Conservation (phyloP, 2,888 invertebrate species). For the Stictocephala bisonia region DNA sequence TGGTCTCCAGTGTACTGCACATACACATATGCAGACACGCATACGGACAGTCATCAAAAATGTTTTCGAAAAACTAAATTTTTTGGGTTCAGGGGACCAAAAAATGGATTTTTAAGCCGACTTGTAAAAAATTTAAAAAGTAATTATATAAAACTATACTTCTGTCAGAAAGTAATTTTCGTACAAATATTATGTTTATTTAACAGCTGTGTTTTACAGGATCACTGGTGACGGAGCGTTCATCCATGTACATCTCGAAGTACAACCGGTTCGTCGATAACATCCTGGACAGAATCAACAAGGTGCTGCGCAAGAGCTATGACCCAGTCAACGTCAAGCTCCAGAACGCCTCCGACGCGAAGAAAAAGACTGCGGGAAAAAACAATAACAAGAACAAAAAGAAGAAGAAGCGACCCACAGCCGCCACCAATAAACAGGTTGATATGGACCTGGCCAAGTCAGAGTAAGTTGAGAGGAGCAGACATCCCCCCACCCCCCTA, state of each 20-base stretch:
- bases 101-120: no score
- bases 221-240: slow-evolving; percentile 65
- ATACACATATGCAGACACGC: no score
- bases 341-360: slow-evolving; percentile 67
- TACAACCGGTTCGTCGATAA: slow-evolving; percentile 89
- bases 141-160: no score
- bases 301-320: slow-evolving; percentile 81
- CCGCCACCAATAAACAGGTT: slow-evolving; percentile 48
- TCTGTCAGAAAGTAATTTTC: neutral
- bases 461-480: no score
- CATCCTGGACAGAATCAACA: slow-evolving; percentile 83
- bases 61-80: no score
- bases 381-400: slow-evolving; percentile 60
- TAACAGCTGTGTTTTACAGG: slow-evolving; percentile 61
- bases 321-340: slow-evolving; percentile 86
- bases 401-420: slow-evolving; percentile 53
- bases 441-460: slow-evolving; percentile 34
- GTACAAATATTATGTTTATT: neutral
- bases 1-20: no score
- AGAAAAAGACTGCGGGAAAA: slow-evolving; percentile 66
- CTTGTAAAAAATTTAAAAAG: neutral
- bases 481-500: no score
- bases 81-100: no score
- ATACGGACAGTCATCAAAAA: no score
- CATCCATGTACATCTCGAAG: slow-evolving; percentile 80